phyloP scores from a whole-genome alignment of 2,888 invertebrate species.

The Bellardia pandia region DNA sequence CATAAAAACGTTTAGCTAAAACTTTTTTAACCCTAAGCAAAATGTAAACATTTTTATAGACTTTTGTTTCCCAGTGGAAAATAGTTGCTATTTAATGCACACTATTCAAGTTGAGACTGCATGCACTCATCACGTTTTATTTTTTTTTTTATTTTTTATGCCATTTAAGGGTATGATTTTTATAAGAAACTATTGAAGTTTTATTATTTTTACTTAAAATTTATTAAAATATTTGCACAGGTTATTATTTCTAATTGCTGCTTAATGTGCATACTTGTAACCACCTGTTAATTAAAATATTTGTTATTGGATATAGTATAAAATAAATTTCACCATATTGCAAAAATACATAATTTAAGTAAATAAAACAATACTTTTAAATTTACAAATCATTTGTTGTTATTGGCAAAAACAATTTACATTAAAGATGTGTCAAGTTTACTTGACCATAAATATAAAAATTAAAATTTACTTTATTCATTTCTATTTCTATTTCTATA shows the following conservation, averaged over 20 bases:
- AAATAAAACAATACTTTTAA: not conserved
- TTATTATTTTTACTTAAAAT: conserved; percentile 19
- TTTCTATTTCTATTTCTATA: not conserved
- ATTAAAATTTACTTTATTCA: conserved; percentile 15
- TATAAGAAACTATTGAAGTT: not conserved
- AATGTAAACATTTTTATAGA: conserved; percentile 14
- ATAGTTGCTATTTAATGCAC: not conserved
- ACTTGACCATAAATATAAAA: conserved; percentile 48
- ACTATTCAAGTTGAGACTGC: not conserved
- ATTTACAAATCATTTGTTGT: conserved; percentile 22
- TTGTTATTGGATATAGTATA: not conserved
- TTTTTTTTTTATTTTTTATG: not conserved
- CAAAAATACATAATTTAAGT: conserved; percentile 13
- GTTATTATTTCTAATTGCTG: conserved; percentile 18
- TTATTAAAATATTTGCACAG: conserved; percentile 34
- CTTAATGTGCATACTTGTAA: not conserved
- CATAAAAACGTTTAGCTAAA: conserved; percentile 4
- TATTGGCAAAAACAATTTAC: conserved; percentile 30
- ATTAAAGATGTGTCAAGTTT: conserved; percentile 41
- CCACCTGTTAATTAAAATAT: conserved; percentile 29
- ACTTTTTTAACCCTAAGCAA: conserved; percentile 2
- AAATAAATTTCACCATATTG: conserved; percentile 59
- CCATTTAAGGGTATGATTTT: conserved; percentile 15
- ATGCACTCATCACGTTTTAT: conserved; percentile 40
- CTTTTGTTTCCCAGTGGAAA: conserved; percentile 12